A percentile compares a stretch with the other conserved stretches of the same genome.
These are phyloP conservation scores for Drosophila guanche DNA, from an alignment of 1,140 invertebrate species.

Conservation along the genomic window DNA sequence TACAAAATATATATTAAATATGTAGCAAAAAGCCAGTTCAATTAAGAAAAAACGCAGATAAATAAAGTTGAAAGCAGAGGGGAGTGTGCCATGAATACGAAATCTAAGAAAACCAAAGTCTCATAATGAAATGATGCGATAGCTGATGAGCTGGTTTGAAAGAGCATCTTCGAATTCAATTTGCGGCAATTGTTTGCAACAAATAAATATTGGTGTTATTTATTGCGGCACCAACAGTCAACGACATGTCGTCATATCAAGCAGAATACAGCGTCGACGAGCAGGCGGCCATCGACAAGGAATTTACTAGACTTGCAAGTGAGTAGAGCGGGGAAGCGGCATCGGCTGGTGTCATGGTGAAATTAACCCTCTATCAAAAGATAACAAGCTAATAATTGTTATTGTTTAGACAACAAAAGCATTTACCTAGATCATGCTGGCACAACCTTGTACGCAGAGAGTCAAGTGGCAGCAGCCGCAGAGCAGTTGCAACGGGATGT, in stretches of 20 bases:
- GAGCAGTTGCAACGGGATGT: constrained; percentile 88
- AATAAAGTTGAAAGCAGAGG: no score
- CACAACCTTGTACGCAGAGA: constrained; percentile 91
- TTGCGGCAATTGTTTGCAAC: constrained; percentile 9
- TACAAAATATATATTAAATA: no score
- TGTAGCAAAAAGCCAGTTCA: no score
- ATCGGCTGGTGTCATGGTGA: constrained; percentile 30
- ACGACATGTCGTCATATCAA: constrained; percentile 38
- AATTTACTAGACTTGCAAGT: constrained; percentile 85
- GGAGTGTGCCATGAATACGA: no score
- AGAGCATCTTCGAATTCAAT: neutral
- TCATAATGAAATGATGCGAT: no score
- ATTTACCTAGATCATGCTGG: constrained; percentile 97
- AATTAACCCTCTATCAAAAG: constrained; percentile 32
- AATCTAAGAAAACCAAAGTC: no score
- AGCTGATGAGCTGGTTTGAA: no score
- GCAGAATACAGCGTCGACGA: constrained; percentile 78
- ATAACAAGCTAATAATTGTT: constrained; percentile 31
- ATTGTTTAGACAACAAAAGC: constrained; percentile 84
- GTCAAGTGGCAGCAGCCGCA: constrained; percentile 88
- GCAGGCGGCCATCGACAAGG: constrained; percentile 84
- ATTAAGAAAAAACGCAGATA: no score
- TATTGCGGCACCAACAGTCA: constrained; percentile 1
- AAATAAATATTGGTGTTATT: constrained; percentile 38
- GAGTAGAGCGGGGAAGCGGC: constrained; percentile 33